Base-by-base conservation (phyloP, 1,140 invertebrate genomes). In the Meloidogyne floridensis region DNA sequence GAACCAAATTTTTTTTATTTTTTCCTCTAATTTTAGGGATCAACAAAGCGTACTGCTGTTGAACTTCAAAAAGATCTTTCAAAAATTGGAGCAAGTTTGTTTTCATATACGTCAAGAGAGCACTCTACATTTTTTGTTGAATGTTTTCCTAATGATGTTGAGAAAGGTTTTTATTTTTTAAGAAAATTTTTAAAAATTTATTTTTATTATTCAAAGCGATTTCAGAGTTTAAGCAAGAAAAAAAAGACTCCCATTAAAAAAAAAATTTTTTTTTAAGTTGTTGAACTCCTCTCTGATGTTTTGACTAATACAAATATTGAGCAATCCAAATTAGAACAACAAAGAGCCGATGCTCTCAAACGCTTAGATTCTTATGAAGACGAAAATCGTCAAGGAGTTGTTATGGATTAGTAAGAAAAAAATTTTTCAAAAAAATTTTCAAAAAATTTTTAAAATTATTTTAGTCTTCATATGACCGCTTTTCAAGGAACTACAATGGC, bases 41-140 rank as follows among this genome's bases (percentile, higher is more conserved):
- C 97, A 53, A 92, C 93, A 42, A 98, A 96, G 90, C 92, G 97
- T 80, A 95, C 95, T 6, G 96, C 98, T 91, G 95, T 94, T 42
- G 94, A 97, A 90, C 92, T 99, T 77, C 97, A 98, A 91, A 91
- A 98, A 51, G 96, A 99, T 92, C 95, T 99, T 80, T 97, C 98
- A 91, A 98, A 99, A 89, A 95, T 98, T 93, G 98, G 98, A 53
- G 97, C 97, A 20, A 97, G 99, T 90, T 91, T 99, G 80, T 98
- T 99, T 91, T 98, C 98, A 0, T 99, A 98, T 90, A 99, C 98
- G 11, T 97, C 96, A 56, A 92, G 98, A 81, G 98, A 99, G 91
- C 97, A 99, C 91, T 99, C 98, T 75, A 97, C 98, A 0, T 99
- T 98, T 91, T 99, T 98, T 91, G 97, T 97, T 15, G 98, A 99